phyloP scores from a whole-genome alignment of 2,888 invertebrate species.

The Lumbricus terrestris region DNA sequence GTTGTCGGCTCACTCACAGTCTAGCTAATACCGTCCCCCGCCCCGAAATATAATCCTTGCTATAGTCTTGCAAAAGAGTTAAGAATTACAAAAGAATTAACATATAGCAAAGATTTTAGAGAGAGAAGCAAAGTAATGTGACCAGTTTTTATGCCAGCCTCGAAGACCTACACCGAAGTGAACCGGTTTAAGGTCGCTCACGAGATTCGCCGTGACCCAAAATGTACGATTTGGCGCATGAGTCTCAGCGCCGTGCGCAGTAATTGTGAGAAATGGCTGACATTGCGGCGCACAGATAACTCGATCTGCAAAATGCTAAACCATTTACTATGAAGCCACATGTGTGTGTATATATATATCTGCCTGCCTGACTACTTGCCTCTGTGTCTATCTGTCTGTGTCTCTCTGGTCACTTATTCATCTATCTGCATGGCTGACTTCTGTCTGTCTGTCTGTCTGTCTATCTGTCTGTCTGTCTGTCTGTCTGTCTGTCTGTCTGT shows the following conservation, averaged over 20 bases:
- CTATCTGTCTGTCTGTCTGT: background rate
- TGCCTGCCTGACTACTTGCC: too few relatives aligned
- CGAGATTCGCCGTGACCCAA: background rate
- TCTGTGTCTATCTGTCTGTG: too few relatives aligned
- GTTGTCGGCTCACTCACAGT: too few relatives aligned
- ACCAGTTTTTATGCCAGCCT: background rate
- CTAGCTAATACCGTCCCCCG: too few relatives aligned
- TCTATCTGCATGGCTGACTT: background rate
- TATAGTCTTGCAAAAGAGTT: too few relatives aligned
- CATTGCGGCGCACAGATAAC: background rate
- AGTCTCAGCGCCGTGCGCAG: background rate
- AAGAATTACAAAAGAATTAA: too few relatives aligned
- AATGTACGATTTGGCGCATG: background rate
- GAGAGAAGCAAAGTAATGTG: too few relatives aligned
- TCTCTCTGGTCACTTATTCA: background rate
- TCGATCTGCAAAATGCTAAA: background rate
- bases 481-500: background rate
- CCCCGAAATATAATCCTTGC: too few relatives aligned
- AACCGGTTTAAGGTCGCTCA: background rate
- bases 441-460: background rate
- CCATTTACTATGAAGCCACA: background rate
- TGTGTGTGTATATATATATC: too few relatives aligned
- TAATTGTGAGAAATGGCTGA: background rate
- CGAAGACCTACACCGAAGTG: background rate
- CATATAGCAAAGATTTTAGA: too few relatives aligned